Base-by-base conservation (phyloP, 2,888 invertebrate species). In the Sphaeridia pumilis region DNA sequence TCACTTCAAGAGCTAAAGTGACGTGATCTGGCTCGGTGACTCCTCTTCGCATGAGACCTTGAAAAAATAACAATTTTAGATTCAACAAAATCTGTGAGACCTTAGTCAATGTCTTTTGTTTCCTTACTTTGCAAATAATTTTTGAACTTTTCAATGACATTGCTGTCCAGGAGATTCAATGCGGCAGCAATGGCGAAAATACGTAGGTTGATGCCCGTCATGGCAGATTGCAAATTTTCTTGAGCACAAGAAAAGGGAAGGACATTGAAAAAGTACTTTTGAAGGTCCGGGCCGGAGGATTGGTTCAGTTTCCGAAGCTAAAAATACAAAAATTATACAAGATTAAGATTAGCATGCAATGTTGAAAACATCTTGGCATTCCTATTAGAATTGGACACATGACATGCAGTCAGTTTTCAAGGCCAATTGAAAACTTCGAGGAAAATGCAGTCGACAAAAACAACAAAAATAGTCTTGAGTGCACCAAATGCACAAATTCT, bases 171-270 rank as follows among this genome's bases (percentile, higher is more conserved):
- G 22, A 61, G 46, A 36, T 49, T 53, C 4, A 63, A 27, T 14
- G 52, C 38, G 35, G 58, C 57, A 20, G 58, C 58, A 38, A 58
- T 49, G 22, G 48, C 44, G 44, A 61, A 63, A n/a, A 63, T 36
- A 34, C 58, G 46, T 2, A 61, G 49, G 50, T 63, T 63, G 3
- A 59, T 34, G 2, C 42, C 38, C 2, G 44, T 43, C 1, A 60
- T 43, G 17, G 46, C 21, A 14, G 42, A 43, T 17, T 49, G 45
- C 7, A 53, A 54, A 10, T 52, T 50, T 1, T 63, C 63, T 20
- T 58, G 56, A 3, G 58, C 47, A 17, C 58, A 46, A 17, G 52
- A 57, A 46, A 58, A 63, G 1, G 63, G 63, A 28, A 63, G 46
- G 45, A 42, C 46, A 4, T 26, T 24, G 35, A 63, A 61, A 34